Evolutionary conservation across 1,140 invertebrate genomes (phyloP), one percentile per base, ranked within the genome.

Genomic region (Drosophila kepulauana): DNA sequence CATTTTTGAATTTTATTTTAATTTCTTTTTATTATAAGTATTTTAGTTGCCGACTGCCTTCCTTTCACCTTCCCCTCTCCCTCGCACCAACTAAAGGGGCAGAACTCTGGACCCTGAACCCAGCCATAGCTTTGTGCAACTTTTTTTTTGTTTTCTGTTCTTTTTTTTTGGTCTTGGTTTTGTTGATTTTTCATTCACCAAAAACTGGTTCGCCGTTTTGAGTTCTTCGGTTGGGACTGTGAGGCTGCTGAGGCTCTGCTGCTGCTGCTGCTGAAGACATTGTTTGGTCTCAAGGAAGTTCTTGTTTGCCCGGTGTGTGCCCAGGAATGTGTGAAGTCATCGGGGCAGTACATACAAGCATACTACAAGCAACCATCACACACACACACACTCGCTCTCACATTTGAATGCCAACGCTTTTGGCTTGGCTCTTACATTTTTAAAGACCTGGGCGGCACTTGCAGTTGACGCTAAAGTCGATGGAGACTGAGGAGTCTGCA

Each of bases 1-100:
- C 85, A 89, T 89, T 89, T 88, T 89, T 89, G 85, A 89, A 89
- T 89, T 89, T 89, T 89, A 89, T 89, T 89, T 89, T 89, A 89
- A 89, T 89, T 89, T 89, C 85, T 85, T 89, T 89, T 89, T 89
- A 89, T 89, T 89, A 89, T 89, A 77, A 75, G 72, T 77, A 89
- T 89, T 88, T 88, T 81, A 89, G 74, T 70, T 64, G 56, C 70
- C 69, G 43, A 76, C 63, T 67, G 10, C 6, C 35, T 38, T 2
- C 63, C 16, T 10, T 20, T 13, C 28, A 25, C 45, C 5, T 7
- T 4, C 16, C 28, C 20, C 45, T 5, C 10, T 10, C 16, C 25
- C 57, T 38, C 11, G 20, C 20, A 25, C 1, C 20, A 5, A 4
- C 28, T 1, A 48, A 41, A 10, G 11, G 38, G 41, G 11, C 11